Evolutionary conservation across 2,888 invertebrate species (phyloP).

Genomic region (Epirrhoe alternata): DNA sequence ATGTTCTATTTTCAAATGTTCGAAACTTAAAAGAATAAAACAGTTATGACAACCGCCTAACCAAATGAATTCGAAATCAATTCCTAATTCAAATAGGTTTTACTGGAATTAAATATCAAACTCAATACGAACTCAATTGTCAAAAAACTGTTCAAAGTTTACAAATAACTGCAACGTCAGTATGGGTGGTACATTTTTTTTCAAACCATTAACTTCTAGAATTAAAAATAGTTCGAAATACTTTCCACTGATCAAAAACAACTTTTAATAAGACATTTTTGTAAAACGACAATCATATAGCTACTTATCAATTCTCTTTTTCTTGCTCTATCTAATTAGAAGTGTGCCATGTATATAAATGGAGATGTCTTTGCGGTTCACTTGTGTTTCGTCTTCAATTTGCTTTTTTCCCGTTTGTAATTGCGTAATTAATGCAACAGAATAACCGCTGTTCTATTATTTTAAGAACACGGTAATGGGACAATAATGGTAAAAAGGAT

Average conservation of each 20-base stretch:
- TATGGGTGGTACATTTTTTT: too few relatives aligned
- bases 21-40: neutral
- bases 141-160: too few relatives aligned
- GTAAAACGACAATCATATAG: conserved; percentile 15
- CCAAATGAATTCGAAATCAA: too few relatives aligned
- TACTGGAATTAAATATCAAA: too few relatives aligned
- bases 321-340: conserved; percentile 41
- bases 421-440: conserved; percentile 29
- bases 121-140: too few relatives aligned
- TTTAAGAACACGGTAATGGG: conserved; percentile 8
- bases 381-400: conserved; percentile 32
- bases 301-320: conserved; percentile 20
- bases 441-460: conserved; percentile 17
- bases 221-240: neutral
- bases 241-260: neutral
- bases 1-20: neutral
- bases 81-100: too few relatives aligned
- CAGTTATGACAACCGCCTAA: too few relatives aligned
- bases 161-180: too few relatives aligned
- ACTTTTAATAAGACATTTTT: neutral
- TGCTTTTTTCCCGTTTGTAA: conserved; percentile 27
- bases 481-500: too few relatives aligned
- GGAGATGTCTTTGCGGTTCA: conserved; percentile 41
- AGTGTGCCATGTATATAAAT: conserved; percentile 45
- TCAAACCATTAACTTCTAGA: neutral